Evolutionary conservation across 2,113 vertebrate genomes (phyloP).

Genomic region (Naja naja): DNA sequence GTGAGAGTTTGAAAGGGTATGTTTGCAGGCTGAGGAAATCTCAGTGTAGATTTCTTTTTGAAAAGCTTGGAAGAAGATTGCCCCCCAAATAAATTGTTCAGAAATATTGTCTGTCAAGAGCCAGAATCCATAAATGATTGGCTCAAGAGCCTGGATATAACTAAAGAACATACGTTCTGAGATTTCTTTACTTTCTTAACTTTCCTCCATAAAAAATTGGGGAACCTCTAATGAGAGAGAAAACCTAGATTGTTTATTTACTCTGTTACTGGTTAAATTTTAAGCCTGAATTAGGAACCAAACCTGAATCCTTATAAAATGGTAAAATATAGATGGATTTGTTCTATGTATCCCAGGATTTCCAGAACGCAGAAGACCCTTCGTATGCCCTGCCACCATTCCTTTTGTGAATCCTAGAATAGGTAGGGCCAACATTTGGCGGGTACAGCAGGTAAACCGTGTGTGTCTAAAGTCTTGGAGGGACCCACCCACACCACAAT

Average conservation of each 20-base stretch:
- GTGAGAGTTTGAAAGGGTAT: neutral
- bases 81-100: neutral
- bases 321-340: neutral
- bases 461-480: neutral
- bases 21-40: neutral
- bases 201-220: neutral
- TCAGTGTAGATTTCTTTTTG: neutral
- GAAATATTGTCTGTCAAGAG: neutral
- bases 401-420: neutral
- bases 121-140: neutral
- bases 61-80: neutral
- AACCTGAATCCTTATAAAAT: neutral
- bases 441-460: neutral
- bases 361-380: neutral
- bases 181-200: neutral
- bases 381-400: neutral
- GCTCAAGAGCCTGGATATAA: neutral
- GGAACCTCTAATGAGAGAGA: neutral
- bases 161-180: neutral
- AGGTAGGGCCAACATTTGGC: neutral
- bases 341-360: neutral
- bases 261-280: neutral
- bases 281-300: neutral
- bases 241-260: neutral
- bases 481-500: neutral